Base-by-base conservation (phyloP, 2,888 invertebrate species). In the Trisateles emortualis region DNA sequence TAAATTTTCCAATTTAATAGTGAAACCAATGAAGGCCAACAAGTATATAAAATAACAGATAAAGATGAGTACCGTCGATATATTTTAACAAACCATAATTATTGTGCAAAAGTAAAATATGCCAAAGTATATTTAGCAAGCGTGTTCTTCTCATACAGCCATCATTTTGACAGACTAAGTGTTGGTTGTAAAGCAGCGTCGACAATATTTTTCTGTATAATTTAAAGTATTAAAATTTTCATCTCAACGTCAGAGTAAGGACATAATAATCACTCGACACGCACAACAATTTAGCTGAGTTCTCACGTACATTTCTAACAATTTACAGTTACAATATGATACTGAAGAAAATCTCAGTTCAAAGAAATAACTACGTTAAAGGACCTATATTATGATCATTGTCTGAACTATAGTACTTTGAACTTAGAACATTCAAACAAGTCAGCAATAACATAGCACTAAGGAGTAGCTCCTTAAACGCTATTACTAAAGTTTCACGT, bases 201-300 rank as follows among this genome's bases (percentile, higher is more conserved):
- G 74, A 79, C 80, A 78, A 78, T 82, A 76, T 78, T 79, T 82
- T 76, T 74, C 65, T 66, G 69, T 68, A 76, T 76, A 78, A 82
- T 82, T 77, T 70, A 69, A 61, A 50, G 60, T 68, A 73, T 82
- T 78, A 78, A 77, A 75, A 76, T 78, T 78, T 44, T 80, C 79
- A 76, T 80, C 76, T 75, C 72, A 64, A 63, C 61, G 70, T 72
- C 66, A 64, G 65, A 29, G 57, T 63, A 46, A 52, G 50, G 65
- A 69, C 70, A 66, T 79, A 78, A 80, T 79, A 70, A 77, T 73
- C 67, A 74, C 74, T 74, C 68, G 68, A 74, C 83, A 84, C 78
- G 68, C 80, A 76, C 59, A 59, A 50, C 56, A 51, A 45, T 54
- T 59, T 57, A 51, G 56, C 40, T 40, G 50, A 63, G 50, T 53